Conservation (phyloP, 1,140 invertebrate species). For the Acromyrmex charruanus region DNA sequence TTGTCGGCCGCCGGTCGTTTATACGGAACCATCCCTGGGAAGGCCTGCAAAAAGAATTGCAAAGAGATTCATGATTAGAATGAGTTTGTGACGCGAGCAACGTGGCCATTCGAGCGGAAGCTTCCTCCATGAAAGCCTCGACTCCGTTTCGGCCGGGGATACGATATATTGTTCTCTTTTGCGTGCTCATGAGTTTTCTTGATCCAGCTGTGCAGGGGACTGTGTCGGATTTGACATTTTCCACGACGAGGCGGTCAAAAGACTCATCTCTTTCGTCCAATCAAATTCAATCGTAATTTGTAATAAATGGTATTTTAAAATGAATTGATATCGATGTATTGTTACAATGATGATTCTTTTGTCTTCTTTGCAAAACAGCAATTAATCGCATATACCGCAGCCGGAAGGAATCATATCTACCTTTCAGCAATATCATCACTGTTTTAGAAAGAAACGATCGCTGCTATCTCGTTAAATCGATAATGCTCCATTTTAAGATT, state of each 20-base stretch:
- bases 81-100: not conserved
- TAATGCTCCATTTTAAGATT: not conserved
- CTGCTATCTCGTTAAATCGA: not conserved
- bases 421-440: not conserved
- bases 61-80: constrained; percentile 59
- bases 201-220: constrained; percentile 47
- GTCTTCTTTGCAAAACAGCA: not conserved
- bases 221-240: constrained; percentile 20
- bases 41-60: constrained; percentile 89
- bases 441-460: constrained; percentile 10
- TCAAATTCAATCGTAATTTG: constrained; percentile 12
- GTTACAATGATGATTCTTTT: not conserved
- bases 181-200: constrained; percentile 37
- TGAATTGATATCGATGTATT: not conserved
- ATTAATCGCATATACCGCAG: not conserved
- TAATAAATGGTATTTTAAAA: constrained; percentile 8
- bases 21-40: constrained; percentile 97
- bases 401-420: not conserved
- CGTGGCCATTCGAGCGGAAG: constrained; percentile 45
- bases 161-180: constrained; percentile 49
- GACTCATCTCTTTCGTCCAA: not conserved
- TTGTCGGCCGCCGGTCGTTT: constrained; percentile 98
- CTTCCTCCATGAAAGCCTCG: constrained; percentile 60
- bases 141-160: constrained; percentile 14
- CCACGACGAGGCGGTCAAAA: not conserved